Percentiles rank a stretch among this genome's conserved stretches.
Evolutionary conservation across 2,113 vertebrate genomes (phyloP).

Genomic region (Tiliqua scincoides): DNA sequence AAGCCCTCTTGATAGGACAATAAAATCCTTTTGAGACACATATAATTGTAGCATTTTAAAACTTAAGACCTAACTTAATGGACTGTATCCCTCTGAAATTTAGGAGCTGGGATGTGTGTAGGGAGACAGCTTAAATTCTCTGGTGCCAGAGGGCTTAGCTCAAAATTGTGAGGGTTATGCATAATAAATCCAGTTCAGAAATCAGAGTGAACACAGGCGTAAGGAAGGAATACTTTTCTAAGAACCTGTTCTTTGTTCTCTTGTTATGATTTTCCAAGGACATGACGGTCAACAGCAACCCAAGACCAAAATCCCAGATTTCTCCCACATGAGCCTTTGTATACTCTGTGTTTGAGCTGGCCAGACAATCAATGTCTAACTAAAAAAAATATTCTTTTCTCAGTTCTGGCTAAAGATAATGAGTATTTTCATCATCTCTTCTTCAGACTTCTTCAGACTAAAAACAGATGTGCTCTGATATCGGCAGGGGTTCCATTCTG

Average conservation of each 20-base stretch:
- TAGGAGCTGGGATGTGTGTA: conserved; percentile 5
- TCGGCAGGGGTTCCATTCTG: no score
- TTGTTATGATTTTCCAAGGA: conserved; percentile 7
- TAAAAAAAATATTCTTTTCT: neutral
- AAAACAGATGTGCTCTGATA: no score
- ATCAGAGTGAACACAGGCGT: neutral
- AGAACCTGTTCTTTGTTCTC: conserved; percentile 1
- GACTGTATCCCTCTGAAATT: conserved; percentile 28
- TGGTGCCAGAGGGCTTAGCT: conserved; percentile 37
- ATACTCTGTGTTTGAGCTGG: neutral
- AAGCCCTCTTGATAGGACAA: conserved; percentile 7
- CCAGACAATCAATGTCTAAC: conserved; percentile 10
- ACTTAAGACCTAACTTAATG: conserved; percentile 24
- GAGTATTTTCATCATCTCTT: no score
- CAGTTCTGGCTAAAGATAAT: neutral
- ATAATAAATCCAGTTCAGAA: conserved; percentile 30
- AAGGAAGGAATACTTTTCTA: conserved; percentile 3
- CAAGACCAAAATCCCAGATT: neutral
- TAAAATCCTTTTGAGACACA: conserved; percentile 25
- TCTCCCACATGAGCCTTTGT: neutral
- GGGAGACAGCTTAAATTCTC: conserved; percentile 22
- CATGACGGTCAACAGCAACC: neutral
- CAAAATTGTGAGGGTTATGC: conserved; percentile 28
- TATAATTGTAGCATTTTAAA: conserved; percentile 19
- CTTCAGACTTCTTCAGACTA: no score